These are phyloP conservation scores for Polydrusus pterygomalis DNA, from an alignment of 2,888 invertebrate species.

Conservation along the genomic window DNA sequence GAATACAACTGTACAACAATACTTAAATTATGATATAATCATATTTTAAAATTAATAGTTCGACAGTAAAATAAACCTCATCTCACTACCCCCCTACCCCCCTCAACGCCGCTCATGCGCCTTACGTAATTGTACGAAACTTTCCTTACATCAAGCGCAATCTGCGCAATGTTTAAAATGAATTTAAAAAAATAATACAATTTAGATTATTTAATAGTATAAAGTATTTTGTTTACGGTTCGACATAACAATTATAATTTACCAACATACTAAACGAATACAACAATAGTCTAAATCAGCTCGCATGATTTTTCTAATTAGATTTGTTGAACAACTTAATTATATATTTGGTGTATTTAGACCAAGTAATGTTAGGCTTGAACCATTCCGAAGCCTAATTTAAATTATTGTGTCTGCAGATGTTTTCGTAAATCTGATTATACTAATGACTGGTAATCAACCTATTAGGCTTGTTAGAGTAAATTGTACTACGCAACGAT, in stretches of 20 bases:
- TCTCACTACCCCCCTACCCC: too few relatives aligned
- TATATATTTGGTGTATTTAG: constrained; percentile 10
- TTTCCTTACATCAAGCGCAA: too few relatives aligned
- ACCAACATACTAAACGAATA: neutral
- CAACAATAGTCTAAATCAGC: neutral
- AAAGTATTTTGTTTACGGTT: neutral
- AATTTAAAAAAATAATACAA: too few relatives aligned
- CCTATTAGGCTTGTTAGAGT: constrained; percentile 15
- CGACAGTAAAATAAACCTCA: too few relatives aligned
- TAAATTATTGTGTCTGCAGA: constrained; percentile 8
- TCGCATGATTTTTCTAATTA: neutral
- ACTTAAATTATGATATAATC: too few relatives aligned
- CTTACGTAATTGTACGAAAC: too few relatives aligned
- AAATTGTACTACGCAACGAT: constrained; percentile 9
- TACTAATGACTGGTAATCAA: constrained; percentile 22
- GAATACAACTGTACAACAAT: too few relatives aligned
- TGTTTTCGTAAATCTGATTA: constrained; percentile 24
- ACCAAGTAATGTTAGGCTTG: neutral
- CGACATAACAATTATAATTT: neutral
- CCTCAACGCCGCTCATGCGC: too few relatives aligned
- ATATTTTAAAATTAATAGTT: too few relatives aligned
- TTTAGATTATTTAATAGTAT: too few relatives aligned
- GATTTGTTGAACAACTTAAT: neutral
- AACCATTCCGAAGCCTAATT: neutral
- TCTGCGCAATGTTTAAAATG: too few relatives aligned